phyloP scores from a whole-genome alignment of 2,888 invertebrate genomes.

The Chorisops tibialis region DNA sequence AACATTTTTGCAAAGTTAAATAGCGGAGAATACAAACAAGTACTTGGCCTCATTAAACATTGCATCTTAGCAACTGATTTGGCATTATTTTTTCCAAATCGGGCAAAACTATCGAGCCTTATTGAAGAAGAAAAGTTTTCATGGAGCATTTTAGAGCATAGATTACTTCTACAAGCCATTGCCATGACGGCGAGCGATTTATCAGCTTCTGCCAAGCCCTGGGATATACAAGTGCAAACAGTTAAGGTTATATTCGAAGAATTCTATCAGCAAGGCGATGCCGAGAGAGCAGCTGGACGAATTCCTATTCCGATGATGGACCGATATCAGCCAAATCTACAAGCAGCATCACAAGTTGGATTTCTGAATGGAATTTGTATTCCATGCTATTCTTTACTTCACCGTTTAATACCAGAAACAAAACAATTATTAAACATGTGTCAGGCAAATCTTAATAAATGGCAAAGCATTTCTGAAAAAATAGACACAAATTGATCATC shows the following conservation, averaged over 20 bases:
- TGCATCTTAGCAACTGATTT: constrained; percentile 84
- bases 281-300: constrained; percentile 64
- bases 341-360: constrained; percentile 74
- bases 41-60: constrained; percentile 71
- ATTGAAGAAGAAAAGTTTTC: constrained; percentile 58
- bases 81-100: constrained; percentile 76
- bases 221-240: constrained; percentile 76
- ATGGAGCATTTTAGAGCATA: constrained; percentile 65
- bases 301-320: constrained; percentile 81
- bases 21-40: constrained; percentile 71
- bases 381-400: constrained; percentile 72
- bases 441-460: constrained; percentile 59
- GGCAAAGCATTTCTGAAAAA: constrained; percentile 53
- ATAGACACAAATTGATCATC: not conserved
- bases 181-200: constrained; percentile 82
- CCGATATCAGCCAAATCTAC: constrained; percentile 66
- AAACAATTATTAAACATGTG: constrained; percentile 68
- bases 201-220: constrained; percentile 80
- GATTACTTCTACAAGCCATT: constrained; percentile 68
- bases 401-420: constrained; percentile 66
- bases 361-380: constrained; percentile 77
- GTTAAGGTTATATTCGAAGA: constrained; percentile 79
- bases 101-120: constrained; percentile 59
- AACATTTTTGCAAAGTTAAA: constrained; percentile 76
- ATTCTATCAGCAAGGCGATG: constrained; percentile 76